phyloP scores from a whole-genome alignment of 2,888 invertebrate species.

The Cryptosula pallasiana region DNA sequence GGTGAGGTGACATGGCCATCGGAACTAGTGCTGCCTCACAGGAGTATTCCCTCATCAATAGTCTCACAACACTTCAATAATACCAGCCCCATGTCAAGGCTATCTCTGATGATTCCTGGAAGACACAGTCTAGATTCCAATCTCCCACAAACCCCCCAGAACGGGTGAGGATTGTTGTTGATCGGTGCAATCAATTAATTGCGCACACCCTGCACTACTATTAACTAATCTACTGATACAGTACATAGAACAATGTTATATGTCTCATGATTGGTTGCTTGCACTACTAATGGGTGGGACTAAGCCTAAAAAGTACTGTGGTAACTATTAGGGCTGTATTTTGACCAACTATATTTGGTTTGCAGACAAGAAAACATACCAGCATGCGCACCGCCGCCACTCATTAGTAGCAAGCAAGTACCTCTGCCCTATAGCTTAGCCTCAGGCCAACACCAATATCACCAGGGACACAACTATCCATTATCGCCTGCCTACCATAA shows the following conservation, averaged over 20 bases:
- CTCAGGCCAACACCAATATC: neutral
- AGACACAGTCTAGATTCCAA: conserved; percentile 19
- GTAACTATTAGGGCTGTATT: no score
- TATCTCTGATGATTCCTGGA: conserved; percentile 13
- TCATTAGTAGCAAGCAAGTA: neutral
- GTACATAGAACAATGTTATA: no score
- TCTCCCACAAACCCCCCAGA: neutral
- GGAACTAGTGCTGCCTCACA: neutral
- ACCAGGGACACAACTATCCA: neutral
- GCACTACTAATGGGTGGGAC: no score
- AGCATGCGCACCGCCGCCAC: neutral
- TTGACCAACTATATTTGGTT: no score
- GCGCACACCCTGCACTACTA: no score
- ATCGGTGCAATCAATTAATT: no score
- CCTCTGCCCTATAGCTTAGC: neutral
- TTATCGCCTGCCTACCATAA: conserved; percentile 15
- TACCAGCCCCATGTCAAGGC: conserved; percentile 10
- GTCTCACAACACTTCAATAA: neutral
- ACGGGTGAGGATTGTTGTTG: neutral
- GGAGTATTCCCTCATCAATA: conserved; percentile 2
- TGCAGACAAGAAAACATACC: conserved; percentile 23
- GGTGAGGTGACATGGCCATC: conserved; percentile 9
- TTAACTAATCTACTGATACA: no score
- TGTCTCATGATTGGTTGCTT: no score
- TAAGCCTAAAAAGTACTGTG: no score